These are phyloP conservation scores for Drosophila ercepeae DNA, from an alignment of 1,140 invertebrate species.

Conservation along the genomic window DNA sequence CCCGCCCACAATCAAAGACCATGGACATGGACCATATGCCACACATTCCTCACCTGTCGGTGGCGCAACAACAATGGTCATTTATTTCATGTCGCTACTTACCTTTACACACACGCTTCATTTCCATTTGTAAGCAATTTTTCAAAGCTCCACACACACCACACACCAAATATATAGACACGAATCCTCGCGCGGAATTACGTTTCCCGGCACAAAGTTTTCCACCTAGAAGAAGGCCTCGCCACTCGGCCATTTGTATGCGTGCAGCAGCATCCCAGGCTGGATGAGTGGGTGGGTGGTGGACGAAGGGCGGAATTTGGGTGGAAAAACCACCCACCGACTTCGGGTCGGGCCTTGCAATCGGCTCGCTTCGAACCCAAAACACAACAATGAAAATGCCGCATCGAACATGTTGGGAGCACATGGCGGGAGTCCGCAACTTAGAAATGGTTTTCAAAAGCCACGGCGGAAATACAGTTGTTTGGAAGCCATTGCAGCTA, in stretches of 20 bases:
- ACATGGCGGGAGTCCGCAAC: conserved; percentile 56
- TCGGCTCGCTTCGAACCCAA: conserved; percentile 59
- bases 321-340: not conserved
- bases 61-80: conserved; percentile 31
- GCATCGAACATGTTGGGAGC: conserved; percentile 69
- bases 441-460: conserved; percentile 35
- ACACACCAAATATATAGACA: not conserved
- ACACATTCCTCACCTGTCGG: conserved; percentile 45
- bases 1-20: conserved; percentile 6
- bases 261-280: conserved; percentile 33
- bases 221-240: conserved; percentile 10
- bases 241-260: conserved; percentile 49
- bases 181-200: conserved; percentile 23
- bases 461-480: conserved; percentile 56
- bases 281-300: not conserved
- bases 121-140: conserved; percentile 69
- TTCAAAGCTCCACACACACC: conserved; percentile 28
- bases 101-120: conserved; percentile 66
- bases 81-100: conserved; percentile 45
- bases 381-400: conserved; percentile 69
- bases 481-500: conserved; percentile 69
- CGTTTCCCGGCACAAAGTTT: conserved; percentile 16
- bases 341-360: conserved; percentile 17
- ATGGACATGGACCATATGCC: conserved; percentile 36
- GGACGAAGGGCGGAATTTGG: not conserved